phyloP scores from a whole-genome alignment of 2,888 invertebrate genomes.

The Cheilosia variabilis region DNA sequence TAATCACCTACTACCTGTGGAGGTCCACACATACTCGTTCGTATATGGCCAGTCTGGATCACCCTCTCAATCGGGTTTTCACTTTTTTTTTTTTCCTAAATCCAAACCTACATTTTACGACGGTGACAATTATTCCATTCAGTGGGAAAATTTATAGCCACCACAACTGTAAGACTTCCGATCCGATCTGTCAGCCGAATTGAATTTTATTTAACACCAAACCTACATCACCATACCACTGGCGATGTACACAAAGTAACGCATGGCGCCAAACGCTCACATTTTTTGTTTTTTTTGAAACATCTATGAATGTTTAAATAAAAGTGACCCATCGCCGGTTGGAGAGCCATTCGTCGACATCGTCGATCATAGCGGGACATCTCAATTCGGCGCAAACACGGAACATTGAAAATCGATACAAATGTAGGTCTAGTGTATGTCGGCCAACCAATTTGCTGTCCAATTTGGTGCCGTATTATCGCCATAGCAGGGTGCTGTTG shows the following conservation, averaged over 20 bases:
- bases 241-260: too few relatives aligned
- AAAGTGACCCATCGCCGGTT: conserved; percentile 1
- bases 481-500: conserved; percentile 5
- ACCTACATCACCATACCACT: too few relatives aligned
- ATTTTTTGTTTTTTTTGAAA: background rate
- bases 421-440: too few relatives aligned
- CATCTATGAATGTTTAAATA: conserved; percentile 30
- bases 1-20: conserved; percentile 69
- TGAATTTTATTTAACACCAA: conserved; percentile 69
- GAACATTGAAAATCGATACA: conserved; percentile 43
- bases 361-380: conserved; percentile 54
- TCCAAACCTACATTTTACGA: conserved; percentile 37
- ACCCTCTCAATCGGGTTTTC: conserved; percentile 45
- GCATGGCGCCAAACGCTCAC: background rate
- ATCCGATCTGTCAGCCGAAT: conserved; percentile 56
- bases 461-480: conserved; percentile 52
- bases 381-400: conserved; percentile 30
- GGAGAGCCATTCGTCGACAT: conserved; percentile 13
- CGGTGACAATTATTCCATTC: conserved; percentile 28
- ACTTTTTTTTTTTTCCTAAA: conserved; percentile 30
- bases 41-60: background rate
- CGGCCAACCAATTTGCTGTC: conserved; percentile 51
- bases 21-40: background rate
- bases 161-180: conserved; percentile 54
- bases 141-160: conserved; percentile 50